Evolutionary conservation across 2,113 vertebrate species (phyloP), one percentile per base, ranked within the genome.

Genomic region (Camelus bactrianus): DNA sequence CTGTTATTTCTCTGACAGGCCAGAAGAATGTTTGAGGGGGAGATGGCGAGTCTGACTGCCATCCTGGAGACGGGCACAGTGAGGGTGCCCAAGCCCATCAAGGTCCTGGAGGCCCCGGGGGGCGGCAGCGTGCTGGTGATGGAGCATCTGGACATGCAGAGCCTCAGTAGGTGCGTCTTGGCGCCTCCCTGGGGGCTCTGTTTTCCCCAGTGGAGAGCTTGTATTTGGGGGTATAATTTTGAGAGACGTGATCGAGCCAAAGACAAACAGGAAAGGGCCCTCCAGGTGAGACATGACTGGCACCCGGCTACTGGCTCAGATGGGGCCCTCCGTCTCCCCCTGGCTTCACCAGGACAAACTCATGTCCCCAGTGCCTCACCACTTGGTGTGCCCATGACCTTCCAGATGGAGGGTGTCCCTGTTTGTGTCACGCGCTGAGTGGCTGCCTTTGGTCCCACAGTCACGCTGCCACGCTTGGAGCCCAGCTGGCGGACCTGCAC

Each of bases 21-120:
- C 52, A 99, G 98, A 97, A 98, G 97, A 95, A 99, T 99, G 99
- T 99, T 99, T 98, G 99, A 99, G 96, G 99, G 99, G 14, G 99
- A 99, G 98, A 98, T 99, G 98, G 99, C 99, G 48, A 99, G 99
- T 97, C 95, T 99, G 97, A 98, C 99, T 56, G 99, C 99, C 75
- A 99, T 99, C 95, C 91, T 99, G 83, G 98, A 98, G 91, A 99
- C 99, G 0, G 96, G 98, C 91, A 99, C 99, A 0, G 96, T 99
- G 64, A 99, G 97, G 97, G 99, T 99, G 15, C 99, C 99, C 54
- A 99, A 98, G 88, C 99, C 99, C 73, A 92, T 99, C 28, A 99
- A 99, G 98, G 98, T 99, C 56, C 96, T 99, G 1, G 99, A 99
- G 1, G 95, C 99, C n/a, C 98, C 99, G 2, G 98, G 93, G 1